Percentiles rank a stretch among this genome's conserved stretches.
Conservation (phyloP, 2,113 vertebrate species). For the Bufo gargarizans region DNA sequence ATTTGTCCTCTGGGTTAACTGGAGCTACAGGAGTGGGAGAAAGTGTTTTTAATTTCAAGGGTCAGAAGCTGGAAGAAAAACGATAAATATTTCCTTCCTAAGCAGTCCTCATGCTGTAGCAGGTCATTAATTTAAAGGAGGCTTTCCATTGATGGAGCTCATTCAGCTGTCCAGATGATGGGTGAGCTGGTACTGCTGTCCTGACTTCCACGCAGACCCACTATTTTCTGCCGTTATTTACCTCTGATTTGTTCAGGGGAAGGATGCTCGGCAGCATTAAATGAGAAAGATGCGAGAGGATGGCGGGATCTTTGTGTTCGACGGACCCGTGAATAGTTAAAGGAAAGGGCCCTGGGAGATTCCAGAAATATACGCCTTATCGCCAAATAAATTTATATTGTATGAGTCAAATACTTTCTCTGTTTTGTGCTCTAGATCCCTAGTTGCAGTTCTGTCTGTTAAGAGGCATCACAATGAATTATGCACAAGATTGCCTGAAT, state of each 20-base stretch:
- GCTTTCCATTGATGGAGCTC: slow-evolving; percentile 61
- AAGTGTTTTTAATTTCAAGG: slow-evolving; percentile 73
- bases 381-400: slow-evolving; percentile 56
- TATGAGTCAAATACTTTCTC: slow-evolving; percentile 52
- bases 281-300: slow-evolving; percentile 28
- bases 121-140: slow-evolving; percentile 64
- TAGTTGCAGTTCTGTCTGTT: slow-evolving; percentile 57
- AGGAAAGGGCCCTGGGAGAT: not conserved
- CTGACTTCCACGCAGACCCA: slow-evolving; percentile 8
- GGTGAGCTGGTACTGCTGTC: slow-evolving; percentile 42
- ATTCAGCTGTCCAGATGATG: slow-evolving; percentile 52
- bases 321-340: slow-evolving; percentile 24
- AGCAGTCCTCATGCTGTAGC: slow-evolving; percentile 60
- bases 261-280: slow-evolving; percentile 57
- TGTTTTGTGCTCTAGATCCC: slow-evolving; percentile 56
- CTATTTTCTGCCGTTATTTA: not conserved
- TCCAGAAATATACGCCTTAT: slow-evolving; percentile 43
- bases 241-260: slow-evolving; percentile 54
- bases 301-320: not conserved
- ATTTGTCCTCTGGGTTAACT: slow-evolving; percentile 70
- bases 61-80: slow-evolving; percentile 70
- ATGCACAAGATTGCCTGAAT: slow-evolving; percentile 59
- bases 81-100: slow-evolving; percentile 66
- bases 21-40: slow-evolving; percentile 60
- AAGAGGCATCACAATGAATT: slow-evolving; percentile 58